Conservation (phyloP, 2,888 invertebrate species). For the Diarsia rubi region DNA sequence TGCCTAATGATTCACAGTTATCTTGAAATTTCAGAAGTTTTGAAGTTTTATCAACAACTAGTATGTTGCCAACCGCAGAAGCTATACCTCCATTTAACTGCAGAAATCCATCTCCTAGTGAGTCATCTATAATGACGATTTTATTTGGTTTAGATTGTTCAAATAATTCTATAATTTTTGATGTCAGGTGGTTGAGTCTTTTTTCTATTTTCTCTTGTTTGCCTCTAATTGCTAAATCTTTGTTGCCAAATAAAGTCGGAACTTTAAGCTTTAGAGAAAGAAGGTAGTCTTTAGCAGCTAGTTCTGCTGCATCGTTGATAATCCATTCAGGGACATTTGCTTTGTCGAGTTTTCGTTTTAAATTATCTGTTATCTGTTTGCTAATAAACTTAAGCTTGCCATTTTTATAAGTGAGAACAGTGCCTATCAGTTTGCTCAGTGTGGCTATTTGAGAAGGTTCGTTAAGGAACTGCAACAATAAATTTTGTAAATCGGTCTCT, state of each 20-base stretch:
- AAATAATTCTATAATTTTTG: conserved; percentile 27
- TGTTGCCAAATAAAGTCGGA: conserved; percentile 53
- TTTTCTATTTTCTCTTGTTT: conserved; percentile 35
- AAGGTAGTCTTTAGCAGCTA: conserved; percentile 32
- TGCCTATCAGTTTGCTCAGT: conserved; percentile 37
- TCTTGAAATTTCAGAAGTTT: conserved; percentile 35
- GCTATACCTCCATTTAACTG: conserved; percentile 48
- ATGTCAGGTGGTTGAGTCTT: conserved; percentile 28
- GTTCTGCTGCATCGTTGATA: conserved; percentile 39
- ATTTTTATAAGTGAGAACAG: conserved; percentile 30
- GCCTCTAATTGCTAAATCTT: conserved; percentile 51
- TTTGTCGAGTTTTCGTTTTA: conserved; percentile 26
- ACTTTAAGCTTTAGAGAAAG: conserved; percentile 44
- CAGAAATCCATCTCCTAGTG: conserved; percentile 33
- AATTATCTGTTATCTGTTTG: neutral
- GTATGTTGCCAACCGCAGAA: conserved; percentile 57
- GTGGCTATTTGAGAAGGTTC: conserved; percentile 11
- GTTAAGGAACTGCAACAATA: conserved; percentile 14
- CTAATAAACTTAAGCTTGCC: conserved; percentile 41
- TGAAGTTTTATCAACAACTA: conserved; percentile 35
- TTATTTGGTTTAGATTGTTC: conserved; percentile 5
- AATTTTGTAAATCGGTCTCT: neutral
- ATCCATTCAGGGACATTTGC: conserved; percentile 13
- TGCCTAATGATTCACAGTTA: conserved; percentile 1
- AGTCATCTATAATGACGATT: conserved; percentile 44